Conservation (phyloP, 2,888 invertebrate species). For the Hymenopus coronatus region DNA sequence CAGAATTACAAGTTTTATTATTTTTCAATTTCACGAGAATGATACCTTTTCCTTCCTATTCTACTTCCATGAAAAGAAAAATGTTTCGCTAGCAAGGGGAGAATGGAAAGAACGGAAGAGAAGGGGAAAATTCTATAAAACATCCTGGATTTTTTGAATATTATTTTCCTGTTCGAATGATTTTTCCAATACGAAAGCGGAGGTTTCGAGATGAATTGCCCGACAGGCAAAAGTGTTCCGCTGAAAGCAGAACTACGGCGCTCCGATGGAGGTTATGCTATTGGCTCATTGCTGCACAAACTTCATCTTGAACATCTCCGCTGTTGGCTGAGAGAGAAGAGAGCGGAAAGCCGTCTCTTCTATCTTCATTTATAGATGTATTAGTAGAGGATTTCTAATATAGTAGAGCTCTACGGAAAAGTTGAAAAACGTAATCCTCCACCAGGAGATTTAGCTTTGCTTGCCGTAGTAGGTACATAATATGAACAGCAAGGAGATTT, state of each 20-base stretch:
- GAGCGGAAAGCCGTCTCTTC: not conserved
- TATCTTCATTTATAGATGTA: not conserved
- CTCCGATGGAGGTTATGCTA: not conserved
- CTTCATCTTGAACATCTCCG: not conserved
- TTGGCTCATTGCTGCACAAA: not conserved
- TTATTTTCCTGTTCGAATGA: not conserved
- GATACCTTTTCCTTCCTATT: not conserved
- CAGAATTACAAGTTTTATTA: not conserved
- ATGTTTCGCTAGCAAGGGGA: not conserved
- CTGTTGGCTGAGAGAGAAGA: not conserved
- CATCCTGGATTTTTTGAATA: not conserved
- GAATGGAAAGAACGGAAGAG: not conserved
- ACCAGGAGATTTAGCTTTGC: not conserved
- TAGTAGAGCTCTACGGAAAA: not conserved
- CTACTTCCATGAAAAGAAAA: not conserved
- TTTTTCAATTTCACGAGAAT: not conserved
- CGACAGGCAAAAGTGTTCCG: not conserved
- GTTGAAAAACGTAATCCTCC: not conserved
- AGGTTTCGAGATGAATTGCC: not conserved
- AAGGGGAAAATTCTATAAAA: not conserved
- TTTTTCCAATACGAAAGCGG: not conserved
- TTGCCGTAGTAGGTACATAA: not conserved
- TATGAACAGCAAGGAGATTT: not conserved
- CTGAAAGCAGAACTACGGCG: not conserved
- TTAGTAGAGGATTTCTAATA: not conserved